A percentile compares a stretch with the other conserved stretches of the same genome.
These are phyloP conservation scores for Catharus minimus DNA, from an alignment of 2,113 vertebrate species.

Conservation along the genomic window DNA sequence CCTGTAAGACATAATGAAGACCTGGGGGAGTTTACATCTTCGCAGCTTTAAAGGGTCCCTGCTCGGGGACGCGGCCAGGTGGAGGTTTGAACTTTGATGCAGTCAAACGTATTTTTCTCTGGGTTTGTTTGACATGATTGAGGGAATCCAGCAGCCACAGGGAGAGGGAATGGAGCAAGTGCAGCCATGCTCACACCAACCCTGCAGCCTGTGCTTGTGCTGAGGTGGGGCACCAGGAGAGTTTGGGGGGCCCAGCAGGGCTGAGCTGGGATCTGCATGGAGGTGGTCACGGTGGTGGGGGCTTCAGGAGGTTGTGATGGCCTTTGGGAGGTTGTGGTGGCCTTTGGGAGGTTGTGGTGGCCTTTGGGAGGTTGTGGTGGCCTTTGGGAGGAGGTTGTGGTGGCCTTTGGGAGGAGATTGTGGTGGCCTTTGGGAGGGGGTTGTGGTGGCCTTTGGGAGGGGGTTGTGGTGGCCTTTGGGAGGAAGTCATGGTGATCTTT, in stretches of 20 bases:
- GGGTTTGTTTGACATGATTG: constrained; percentile 51
- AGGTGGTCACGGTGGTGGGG: rapidly evolving
- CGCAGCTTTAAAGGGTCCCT: constrained; percentile 49
- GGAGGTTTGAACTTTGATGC: constrained; percentile 60
- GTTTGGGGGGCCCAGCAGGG: not conserved
- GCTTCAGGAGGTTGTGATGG: rapidly evolving
- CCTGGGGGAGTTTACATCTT: constrained; percentile 62
- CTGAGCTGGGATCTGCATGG: rapidly evolving
- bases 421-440: not conserved
- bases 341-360: not conserved
- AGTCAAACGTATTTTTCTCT: constrained; percentile 51
- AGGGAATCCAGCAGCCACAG: constrained; percentile 10
- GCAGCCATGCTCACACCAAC: not conserved
- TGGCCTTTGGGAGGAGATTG: not conserved
- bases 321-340: rapidly evolving
- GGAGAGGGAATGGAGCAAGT: not conserved
- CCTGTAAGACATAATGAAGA: constrained; percentile 71
- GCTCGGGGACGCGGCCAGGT: constrained; percentile 37
- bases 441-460: not conserved
- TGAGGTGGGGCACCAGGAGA: rapidly evolving
- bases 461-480: not conserved
- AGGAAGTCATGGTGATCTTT: rapidly evolving
- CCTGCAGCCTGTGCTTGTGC: rapidly evolving
- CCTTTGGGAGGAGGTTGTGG: not conserved
- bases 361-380: not conserved